Evolutionary conservation across 2,888 invertebrate genomes (phyloP).

Genomic region (Eledona agricola): DNA sequence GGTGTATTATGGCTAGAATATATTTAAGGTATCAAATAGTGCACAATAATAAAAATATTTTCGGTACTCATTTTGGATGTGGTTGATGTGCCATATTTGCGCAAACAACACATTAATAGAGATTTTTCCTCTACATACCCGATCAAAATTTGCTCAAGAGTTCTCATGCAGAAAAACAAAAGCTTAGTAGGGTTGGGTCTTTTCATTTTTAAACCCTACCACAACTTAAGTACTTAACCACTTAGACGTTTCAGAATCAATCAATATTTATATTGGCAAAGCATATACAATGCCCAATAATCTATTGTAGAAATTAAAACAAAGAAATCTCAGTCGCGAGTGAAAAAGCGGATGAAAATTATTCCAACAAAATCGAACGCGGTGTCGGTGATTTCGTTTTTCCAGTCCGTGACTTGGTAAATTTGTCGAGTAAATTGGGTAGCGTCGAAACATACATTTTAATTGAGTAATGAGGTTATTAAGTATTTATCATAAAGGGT

Average conservation of each 20-base stretch:
- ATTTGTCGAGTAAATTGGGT: slow-evolving; percentile 13
- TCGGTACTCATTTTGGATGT: too few relatives aligned
- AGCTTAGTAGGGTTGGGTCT: slow-evolving; percentile 27
- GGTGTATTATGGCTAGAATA: too few relatives aligned
- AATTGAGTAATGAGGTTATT: slow-evolving; percentile 40
- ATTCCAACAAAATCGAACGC: slow-evolving; percentile 1
- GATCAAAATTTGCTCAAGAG: slow-evolving; percentile 27
- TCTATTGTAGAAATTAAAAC: slow-evolving; percentile 41
- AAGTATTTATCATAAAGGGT: slow-evolving; percentile 39
- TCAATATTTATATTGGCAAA: slow-evolving; percentile 56
- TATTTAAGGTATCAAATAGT: too few relatives aligned
- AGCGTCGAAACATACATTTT: slow-evolving; percentile 23
- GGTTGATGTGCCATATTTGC: neutral
- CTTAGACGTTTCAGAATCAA: slow-evolving; percentile 49
- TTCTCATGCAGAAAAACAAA: slow-evolving; percentile 36
- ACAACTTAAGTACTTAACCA: slow-evolving; percentile 25
- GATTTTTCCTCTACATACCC: slow-evolving; percentile 24
- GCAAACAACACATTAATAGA: slow-evolving; percentile 13
- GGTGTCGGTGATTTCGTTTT: slow-evolving; percentile 3
- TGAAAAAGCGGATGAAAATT: neutral
- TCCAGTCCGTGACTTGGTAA: slow-evolving; percentile 3
- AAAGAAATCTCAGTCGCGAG: too few relatives aligned
- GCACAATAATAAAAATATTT: too few relatives aligned
- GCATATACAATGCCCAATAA: slow-evolving; percentile 38
- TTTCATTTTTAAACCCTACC: slow-evolving; percentile 36